These are phyloP conservation scores for Hemithea aestivaria DNA, from an alignment of 2,888 invertebrate species.

Conservation along the genomic window DNA sequence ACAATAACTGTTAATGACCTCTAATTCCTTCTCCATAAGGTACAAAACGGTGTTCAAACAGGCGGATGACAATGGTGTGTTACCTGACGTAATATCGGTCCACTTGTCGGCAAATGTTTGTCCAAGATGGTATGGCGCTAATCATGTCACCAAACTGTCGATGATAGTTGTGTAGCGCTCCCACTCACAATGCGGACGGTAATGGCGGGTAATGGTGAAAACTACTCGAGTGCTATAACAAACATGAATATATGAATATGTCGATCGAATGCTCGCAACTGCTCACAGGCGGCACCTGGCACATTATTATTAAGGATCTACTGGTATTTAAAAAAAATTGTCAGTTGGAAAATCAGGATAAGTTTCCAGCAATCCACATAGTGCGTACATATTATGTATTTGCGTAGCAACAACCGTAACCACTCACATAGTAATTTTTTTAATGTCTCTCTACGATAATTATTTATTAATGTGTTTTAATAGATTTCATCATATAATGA, in stretches of 20 bases:
- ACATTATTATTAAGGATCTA: too few relatives aligned
- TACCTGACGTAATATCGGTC: conserved; percentile 50
- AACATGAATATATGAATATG: conserved; percentile 16
- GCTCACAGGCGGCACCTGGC: conserved; percentile 1
- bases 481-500: too few relatives aligned
- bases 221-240: conserved; percentile 14
- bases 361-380: too few relatives aligned
- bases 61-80: conserved; percentile 40
- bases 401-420: too few relatives aligned
- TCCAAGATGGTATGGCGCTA: conserved; percentile 40
- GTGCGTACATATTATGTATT: too few relatives aligned
- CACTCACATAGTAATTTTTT: too few relatives aligned
- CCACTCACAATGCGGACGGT: conserved; percentile 28
- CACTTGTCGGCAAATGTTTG: conserved; percentile 39
- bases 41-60: conserved; percentile 27
- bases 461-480: too few relatives aligned
- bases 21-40: conserved; percentile 25
- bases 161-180: conserved; percentile 25
- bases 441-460: too few relatives aligned
- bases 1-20: conserved; percentile 26
- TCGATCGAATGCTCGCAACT: not conserved
- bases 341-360: too few relatives aligned
- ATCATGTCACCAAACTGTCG: conserved; percentile 41
- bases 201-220: conserved; percentile 23
- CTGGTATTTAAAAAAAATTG: too few relatives aligned